Base-by-base conservation (phyloP, 2,797 vertebrate genomes). In the Alosa sapidissima region DNA sequence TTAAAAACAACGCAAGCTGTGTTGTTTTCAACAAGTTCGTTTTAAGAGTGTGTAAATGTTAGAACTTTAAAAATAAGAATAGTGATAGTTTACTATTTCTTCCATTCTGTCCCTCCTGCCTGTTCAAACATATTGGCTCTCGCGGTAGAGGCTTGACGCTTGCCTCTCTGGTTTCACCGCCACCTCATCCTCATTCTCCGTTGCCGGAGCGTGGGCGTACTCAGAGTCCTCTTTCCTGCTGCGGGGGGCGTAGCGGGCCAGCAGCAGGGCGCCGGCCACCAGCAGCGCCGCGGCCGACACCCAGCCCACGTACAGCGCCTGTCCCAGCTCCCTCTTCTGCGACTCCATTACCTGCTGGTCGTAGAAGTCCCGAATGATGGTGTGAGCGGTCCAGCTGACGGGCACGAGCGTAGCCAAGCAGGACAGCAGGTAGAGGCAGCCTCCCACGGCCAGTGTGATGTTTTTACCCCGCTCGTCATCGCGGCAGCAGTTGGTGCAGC, bases 51-150 rank as follows among this genome's bases (percentile, higher is more conserved):
- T 19, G 21, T 58, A n/a, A n/a, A 58, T 58, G 55, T 58, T 58
- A 5, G 55, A 58, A 58, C 55, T 58, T 21, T 21, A 51, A 58
- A 5, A 58, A 58, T 21, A 58, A 51, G 49, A 10, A 41, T 41
- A 4, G 8, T 51, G 8, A 51, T 0, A 51, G 8, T 51, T 51
- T 0, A 11, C 11, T 51, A 5, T 21, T n/a, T 58, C 55, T 58
- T 19, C 19, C 5, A 6, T 58, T 58, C 16, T n/a, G 19, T 58
- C 55, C 7, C 58, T 62, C 58, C 58, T 62, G n/a, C 33, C 14
- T 87, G 75, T 86, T 94, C 89, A 97, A 81, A 97, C 95, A 1
- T 96, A 96, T 90, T 95, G 94, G 51, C 93, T 95, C 89, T 90
- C 91, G 81, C 93, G 92, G 82, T 96, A 92, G 6, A 88, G 85